These are phyloP conservation scores for Junonia oenone DNA, from an alignment of 2,888 invertebrate genomes.

Conservation along the genomic window DNA sequence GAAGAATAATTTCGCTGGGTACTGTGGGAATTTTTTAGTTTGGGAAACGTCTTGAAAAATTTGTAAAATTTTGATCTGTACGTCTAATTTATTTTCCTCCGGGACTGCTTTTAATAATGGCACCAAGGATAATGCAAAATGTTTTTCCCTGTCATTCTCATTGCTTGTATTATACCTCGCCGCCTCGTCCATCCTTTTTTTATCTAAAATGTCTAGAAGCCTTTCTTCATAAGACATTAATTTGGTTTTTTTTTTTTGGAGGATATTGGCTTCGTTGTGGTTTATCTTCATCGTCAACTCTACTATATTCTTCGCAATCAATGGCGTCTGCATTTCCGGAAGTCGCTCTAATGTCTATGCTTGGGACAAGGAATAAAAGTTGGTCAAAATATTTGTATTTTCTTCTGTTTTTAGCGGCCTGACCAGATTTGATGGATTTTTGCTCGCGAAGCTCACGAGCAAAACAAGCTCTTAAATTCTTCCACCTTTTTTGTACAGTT, in stretches of 20 bases:
- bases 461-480: background rate
- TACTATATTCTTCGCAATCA: background rate
- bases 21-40: background rate
- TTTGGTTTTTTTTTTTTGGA: too few relatives aligned
- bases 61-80: too few relatives aligned
- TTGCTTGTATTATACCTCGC: background rate
- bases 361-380: background rate
- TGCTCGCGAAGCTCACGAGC: background rate
- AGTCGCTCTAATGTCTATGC: background rate
- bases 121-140: too few relatives aligned
- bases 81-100: background rate
- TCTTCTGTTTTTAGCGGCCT: too few relatives aligned
- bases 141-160: background rate
- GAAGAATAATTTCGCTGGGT: background rate
- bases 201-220: background rate
- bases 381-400: background rate
- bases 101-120: background rate
- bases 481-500: background rate
- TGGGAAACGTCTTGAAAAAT: background rate
- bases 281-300: background rate
- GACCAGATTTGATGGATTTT: background rate
- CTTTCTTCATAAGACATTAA: background rate
- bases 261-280: background rate
- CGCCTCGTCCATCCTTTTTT: background rate
- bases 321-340: background rate